Conservation (phyloP, 2,797 vertebrate species). For the Chiloscyllium punctatum region DNA sequence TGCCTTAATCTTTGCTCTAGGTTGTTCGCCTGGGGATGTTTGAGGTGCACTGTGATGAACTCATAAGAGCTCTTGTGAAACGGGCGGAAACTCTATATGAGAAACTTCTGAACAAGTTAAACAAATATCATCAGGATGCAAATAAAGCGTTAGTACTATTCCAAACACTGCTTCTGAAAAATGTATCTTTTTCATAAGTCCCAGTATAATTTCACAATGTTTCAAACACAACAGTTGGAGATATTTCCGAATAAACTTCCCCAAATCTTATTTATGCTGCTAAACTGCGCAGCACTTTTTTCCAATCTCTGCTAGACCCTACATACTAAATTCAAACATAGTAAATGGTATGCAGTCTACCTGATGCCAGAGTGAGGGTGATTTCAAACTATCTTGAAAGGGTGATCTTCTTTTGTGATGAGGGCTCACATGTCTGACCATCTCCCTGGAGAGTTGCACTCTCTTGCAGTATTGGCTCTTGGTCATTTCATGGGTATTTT, state of each 20-base stretch:
- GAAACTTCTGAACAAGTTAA: slow-evolving; percentile 63
- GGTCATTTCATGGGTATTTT: too few relatives aligned
- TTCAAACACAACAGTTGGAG: neutral
- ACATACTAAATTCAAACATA: neutral
- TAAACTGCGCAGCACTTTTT: neutral
- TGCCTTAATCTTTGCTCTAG: slow-evolving; percentile 50
- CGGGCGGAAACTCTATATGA: slow-evolving; percentile 62
- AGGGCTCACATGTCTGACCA: too few relatives aligned
- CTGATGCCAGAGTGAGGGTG: neutral
- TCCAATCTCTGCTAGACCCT: neutral
- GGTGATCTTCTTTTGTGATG: neutral
- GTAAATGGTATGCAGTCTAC: neutral
- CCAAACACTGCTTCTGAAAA: too few relatives aligned
- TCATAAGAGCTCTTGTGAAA: slow-evolving; percentile 64
- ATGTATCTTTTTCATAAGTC: neutral
- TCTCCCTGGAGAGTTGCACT: too few relatives aligned
- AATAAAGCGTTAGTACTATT: slow-evolving; percentile 51
- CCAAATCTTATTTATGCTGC: neutral
- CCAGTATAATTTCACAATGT: neutral
- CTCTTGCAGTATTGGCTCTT: too few relatives aligned
- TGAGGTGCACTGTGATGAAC: slow-evolving; percentile 70
- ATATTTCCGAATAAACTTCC: neutral
- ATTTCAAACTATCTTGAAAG: neutral
- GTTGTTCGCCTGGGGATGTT: slow-evolving; percentile 73
- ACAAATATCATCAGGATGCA: slow-evolving; percentile 63